Percentiles rank a stretch among this genome's conserved stretches.
phyloP scores from a whole-genome alignment of 2,113 vertebrate genomes.

The Pipa parva region DNA sequence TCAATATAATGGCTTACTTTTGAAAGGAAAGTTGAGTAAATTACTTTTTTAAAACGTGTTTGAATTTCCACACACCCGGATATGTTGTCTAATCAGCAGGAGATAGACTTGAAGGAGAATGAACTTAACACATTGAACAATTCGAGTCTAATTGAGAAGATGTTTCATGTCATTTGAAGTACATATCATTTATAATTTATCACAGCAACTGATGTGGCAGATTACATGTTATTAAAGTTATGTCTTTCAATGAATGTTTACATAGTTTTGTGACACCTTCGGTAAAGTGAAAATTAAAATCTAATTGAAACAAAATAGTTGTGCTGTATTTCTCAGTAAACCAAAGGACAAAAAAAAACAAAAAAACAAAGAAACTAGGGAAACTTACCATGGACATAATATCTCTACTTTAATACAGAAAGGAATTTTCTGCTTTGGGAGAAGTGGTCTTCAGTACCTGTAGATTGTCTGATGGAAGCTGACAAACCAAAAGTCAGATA shows the following conservation, averaged over 20 bases:
- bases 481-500: no score
- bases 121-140: slow-evolving; percentile 38
- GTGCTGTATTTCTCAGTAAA: no score
- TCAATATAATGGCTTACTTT: no score
- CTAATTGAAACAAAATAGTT: no score
- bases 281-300: slow-evolving; percentile 66
- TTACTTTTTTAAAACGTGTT: neutral
- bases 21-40: neutral
- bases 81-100: slow-evolving; percentile 22
- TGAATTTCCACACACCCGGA: neutral
- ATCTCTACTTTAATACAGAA: no score
- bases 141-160: slow-evolving; percentile 14
- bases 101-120: slow-evolving; percentile 28
- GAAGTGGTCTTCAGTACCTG: no score
- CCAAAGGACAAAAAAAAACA: no score
- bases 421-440: no score
- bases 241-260: slow-evolving; percentile 62
- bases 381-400: no score
- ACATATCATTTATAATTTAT: slow-evolving; percentile 51
- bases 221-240: slow-evolving; percentile 66
- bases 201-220: slow-evolving; percentile 49
- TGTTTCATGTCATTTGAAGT: slow-evolving; percentile 50
- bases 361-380: no score
- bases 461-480: no score
- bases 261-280: slow-evolving; percentile 62